Conservation (phyloP, 1,140 invertebrate genomes). For the Drosophila gunungcola region DNA sequence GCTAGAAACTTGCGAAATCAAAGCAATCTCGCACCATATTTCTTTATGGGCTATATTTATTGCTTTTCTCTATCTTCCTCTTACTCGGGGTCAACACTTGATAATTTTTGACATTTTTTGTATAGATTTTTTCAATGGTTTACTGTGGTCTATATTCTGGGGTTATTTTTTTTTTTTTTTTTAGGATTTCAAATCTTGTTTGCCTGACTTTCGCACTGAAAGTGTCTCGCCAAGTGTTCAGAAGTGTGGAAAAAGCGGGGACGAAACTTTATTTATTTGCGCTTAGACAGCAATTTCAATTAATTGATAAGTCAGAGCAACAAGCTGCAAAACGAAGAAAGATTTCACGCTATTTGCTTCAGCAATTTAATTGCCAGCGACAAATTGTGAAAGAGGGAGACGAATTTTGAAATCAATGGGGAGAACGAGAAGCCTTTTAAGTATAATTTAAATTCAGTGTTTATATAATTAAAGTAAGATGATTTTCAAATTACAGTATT, state of each 20-base stretch:
- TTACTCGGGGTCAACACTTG: conserved; percentile 28
- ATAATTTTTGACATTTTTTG: conserved; percentile 36
- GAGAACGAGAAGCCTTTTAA: not conserved
- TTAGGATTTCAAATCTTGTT: conserved; percentile 10
- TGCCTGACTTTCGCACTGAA: conserved; percentile 29
- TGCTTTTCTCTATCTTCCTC: not conserved
- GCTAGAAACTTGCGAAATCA: conserved; percentile 49
- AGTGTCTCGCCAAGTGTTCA: conserved; percentile 37
- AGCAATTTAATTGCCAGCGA: conserved; percentile 73
- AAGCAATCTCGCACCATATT: conserved; percentile 24
- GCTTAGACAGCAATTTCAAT: conserved; percentile 79
- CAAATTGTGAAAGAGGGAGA: conserved; percentile 50
- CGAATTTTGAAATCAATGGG: conserved; percentile 5
- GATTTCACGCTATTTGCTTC: conserved; percentile 72
- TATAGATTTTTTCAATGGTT: conserved; percentile 24
- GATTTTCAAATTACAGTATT: not conserved
- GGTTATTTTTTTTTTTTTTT: too few relatives aligned
- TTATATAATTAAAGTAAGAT: not conserved
- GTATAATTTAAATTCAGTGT: conserved; percentile 12
- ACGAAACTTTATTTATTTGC: conserved; percentile 74
- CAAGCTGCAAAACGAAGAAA: conserved; percentile 24
- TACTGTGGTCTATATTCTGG: not conserved
- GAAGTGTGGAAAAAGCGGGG: conserved; percentile 28
- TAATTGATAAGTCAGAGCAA: conserved; percentile 75
- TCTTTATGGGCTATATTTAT: not conserved